Percentiles rank a stretch among this genome's conserved stretches.
These are phyloP conservation scores for Cotesia chilonis DNA, from an alignment of 1,140 invertebrate genomes.

Conservation along the genomic window DNA sequence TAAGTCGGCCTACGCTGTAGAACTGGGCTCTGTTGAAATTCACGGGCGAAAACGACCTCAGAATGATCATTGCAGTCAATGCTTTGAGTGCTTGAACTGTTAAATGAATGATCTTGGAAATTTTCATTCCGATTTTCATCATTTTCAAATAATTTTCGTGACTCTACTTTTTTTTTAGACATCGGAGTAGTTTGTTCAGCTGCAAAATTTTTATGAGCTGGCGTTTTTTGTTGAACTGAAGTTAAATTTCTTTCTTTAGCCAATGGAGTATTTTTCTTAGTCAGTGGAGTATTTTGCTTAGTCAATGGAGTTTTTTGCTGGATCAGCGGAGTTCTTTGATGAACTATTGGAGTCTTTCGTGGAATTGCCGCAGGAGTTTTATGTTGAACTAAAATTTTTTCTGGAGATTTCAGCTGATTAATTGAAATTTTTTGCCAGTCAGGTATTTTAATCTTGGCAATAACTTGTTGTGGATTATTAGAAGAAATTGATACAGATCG, in stretches of 20 bases:
- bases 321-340: no score
- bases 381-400: no score
- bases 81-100: neutral
- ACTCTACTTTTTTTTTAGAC: constrained; percentile 9
- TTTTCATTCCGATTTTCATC: neutral
- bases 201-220: no score
- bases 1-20: no score
- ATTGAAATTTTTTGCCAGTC: no score
- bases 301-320: neutral
- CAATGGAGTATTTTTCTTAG: no score
- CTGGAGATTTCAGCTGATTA: no score
- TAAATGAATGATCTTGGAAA: no score
- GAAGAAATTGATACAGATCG: neutral
- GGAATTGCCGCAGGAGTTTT: neutral
- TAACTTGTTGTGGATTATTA: neutral
- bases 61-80: neutral
- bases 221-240: no score
- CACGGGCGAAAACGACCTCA: neutral
- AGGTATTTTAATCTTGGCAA: neutral
- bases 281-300: constrained; percentile 1
- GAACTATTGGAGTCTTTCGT: constrained; percentile 7
- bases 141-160: constrained; percentile 16
- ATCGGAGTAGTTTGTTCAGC: neutral
- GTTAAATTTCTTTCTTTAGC: neutral
- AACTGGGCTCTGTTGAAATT: neutral